Base-by-base conservation (phyloP, 2,113 vertebrate genomes). In the Corythoichthys haematopterus region DNA sequence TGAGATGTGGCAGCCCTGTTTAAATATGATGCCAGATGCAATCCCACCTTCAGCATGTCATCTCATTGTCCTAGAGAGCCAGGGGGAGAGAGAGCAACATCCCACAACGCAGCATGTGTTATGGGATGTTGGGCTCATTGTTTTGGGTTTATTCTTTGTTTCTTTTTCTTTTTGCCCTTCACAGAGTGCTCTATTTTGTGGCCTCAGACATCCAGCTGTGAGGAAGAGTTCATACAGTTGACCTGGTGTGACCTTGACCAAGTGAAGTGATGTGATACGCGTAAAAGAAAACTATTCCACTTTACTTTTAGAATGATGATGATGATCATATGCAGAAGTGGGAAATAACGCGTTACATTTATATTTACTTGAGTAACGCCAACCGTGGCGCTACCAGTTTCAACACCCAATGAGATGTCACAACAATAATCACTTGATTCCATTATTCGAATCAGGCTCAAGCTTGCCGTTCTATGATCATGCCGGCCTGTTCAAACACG, bases 1-100 rank as follows among this genome's bases (percentile, higher is more conserved):
- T 69, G 87, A 89, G 88, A 91, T 88, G 90, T 89, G 89, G 88
- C 90, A 89, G 87, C 81, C 83, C 88, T 82, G 88, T 84, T 89
- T 88, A 88, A 89, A 89, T 88, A 88, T 85, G 80, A 88, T 85
- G 88, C 91, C 91, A 91, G 92, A 90, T 92, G 90, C 87, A 88
- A 87, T 86, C 86, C 89, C 87, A 91, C 92, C 89, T 88, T 91
- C 90, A 89, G 84, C 85, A 82, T 90, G 87, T 91, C 90, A 87
- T 89, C 88, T 90, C 86, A 90, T 89, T 89, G 88, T 91, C 88
- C 88, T 85, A 74, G 86, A 79, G 85, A 85, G 88, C 82, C 82
- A 77, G 79, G 60, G 82, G 79, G 82, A 81, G 77, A 75, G 76
- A 80, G 56, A 69, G 68, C 82, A 86, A 85, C 84, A 86, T 86